Evolutionary conservation across 2,888 invertebrate genomes (phyloP), one percentile per base, ranked within the genome.

Genomic region (Dusona sp.): DNA sequence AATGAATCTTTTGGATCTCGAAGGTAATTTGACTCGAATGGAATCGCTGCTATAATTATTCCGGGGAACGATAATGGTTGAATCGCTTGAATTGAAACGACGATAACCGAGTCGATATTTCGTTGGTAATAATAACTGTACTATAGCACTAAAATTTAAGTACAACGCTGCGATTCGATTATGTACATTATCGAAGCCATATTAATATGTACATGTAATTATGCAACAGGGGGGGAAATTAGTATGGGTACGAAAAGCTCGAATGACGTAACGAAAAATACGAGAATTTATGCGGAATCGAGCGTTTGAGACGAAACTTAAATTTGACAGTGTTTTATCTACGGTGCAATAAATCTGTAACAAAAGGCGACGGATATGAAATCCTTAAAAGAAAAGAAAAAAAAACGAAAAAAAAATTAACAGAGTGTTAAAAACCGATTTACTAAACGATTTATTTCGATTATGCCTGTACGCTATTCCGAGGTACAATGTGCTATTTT

Each of bases 401-500:
- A 77, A 70, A 85, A 16, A 67, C n/a, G n/a, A 83, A 51, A 25
- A 51, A 33, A 80, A 38, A 65, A 77, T 70, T 84, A 16, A 67
- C 11, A 38, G 36, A 67, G 22, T 65, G 6, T 19, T 3, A 61
- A 54, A n/a, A 77, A 77, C 29, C 64, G 22, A 25, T 85, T 85
- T 79, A 29, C 42, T 83, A 81, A 51, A 68, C 78, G 51, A 74
- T 78, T 75, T 79, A 51, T 73, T 73, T 86, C 78, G 73, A 81
- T 81, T 79, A 86, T 84, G 81, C 74, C 68, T 81, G 86, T 84
- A 89, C 86, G 85, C 87, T 86, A 77, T 75, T 88, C 81, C 79
- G 86, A 84, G 89, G 89, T 91, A 91, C 90, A 91, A 88, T 91
- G 90, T 91, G 89, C 91, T 91, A 90, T 87, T 90, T 90, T 92